phyloP scores from a whole-genome alignment of 2,888 invertebrate genomes.

The Heliconius charithonia region DNA sequence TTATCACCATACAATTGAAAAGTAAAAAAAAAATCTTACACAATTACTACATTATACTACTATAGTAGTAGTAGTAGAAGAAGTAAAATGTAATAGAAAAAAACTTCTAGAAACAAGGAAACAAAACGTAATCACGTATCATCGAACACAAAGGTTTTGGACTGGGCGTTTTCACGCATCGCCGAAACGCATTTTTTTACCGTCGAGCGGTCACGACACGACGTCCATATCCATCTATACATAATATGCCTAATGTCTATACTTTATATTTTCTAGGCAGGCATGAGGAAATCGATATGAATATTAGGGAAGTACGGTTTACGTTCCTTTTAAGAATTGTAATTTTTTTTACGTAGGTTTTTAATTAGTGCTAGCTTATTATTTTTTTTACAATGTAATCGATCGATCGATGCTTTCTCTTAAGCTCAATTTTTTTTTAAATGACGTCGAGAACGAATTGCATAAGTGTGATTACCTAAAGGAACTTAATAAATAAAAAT shows the following conservation, averaged over 20 bases:
- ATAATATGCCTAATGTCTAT: not conserved
- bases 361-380: not conserved
- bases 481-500: too few relatives aligned
- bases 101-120: slow-evolving; percentile 34
- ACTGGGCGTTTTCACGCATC: slow-evolving; percentile 45
- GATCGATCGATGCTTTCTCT: too few relatives aligned
- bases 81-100: not conserved
- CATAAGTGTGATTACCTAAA: too few relatives aligned
- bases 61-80: not conserved
- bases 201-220: slow-evolving; percentile 24
- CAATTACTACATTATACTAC: too few relatives aligned
- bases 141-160: slow-evolving; percentile 40
- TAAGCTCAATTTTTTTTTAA: too few relatives aligned
- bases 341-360: not conserved
- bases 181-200: slow-evolving; percentile 32
- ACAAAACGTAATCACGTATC: slow-evolving; percentile 33
- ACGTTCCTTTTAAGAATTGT: slow-evolving; percentile 31
- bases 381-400: not conserved
- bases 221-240: not conserved
- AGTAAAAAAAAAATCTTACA: too few relatives aligned
- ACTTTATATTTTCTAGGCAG: slow-evolving; percentile 34
- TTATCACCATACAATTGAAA: too few relatives aligned
- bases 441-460: too few relatives aligned
- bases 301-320: slow-evolving; percentile 35
- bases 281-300: slow-evolving; percentile 39